Evolutionary conservation across 2,113 vertebrate genomes (phyloP), one percentile per base, ranked within the genome.

Genomic region (Empidonax traillii): DNA sequence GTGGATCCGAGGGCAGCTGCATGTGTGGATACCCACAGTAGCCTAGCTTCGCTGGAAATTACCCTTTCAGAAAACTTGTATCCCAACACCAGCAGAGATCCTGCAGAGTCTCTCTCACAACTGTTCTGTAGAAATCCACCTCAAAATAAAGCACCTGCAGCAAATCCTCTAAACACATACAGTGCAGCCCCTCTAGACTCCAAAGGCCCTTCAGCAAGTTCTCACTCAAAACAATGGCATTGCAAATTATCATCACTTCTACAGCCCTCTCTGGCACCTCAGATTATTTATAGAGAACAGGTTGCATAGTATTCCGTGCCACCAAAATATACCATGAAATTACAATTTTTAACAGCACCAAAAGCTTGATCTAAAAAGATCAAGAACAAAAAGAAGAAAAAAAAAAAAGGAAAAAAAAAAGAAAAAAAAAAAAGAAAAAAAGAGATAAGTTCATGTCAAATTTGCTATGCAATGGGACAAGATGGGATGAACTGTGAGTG

Each of bases 171-270:
- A 15, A 93, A 75, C 4, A 66, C 13, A 82, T 30, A 37, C 8
- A 61, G n/a, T 4, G 9, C 0, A 0, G 51, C 8, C 18, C 6
- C 41, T 56, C 44, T 43, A 28, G 58, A 35, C 16, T 15, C 33
- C 76, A 80, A 82, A 94, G 39, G 17, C 7, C 59, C 18, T 75
- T 63, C 56, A 85, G 27, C 30, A 81, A 59, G 33, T 71, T 94
- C 69, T 67, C 28, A 39, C 39, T 47, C 31, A 43, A 63, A 86
- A 27, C 15, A 33, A 62, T 0, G 3, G 37, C 62, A 58, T 10
- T 43, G 23, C 23, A 63, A 8, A 22, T 51, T 39, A 66, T n/a
- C 61, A 27, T 59, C 23, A 15, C 35, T 71, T 51, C 37, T 69
- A 46, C 14, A 83, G 46, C 41, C 41, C 13, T 35, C 49, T 17